These are phyloP conservation scores for Platalea minor DNA, from an alignment of 2,797 vertebrate species.

Conservation along the genomic window DNA sequence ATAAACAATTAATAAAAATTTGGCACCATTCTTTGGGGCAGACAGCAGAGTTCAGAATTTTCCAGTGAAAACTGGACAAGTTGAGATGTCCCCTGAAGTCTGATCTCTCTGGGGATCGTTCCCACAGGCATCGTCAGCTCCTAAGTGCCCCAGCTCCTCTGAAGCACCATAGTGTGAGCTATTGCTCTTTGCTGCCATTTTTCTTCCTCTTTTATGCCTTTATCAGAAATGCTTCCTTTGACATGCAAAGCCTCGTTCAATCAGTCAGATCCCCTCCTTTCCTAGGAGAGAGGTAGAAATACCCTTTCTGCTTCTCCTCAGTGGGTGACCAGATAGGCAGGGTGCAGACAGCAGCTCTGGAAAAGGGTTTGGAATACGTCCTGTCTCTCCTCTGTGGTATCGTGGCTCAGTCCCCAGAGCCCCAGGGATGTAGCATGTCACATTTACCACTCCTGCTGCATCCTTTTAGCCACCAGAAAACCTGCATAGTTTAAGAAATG, in stretches of 20 bases:
- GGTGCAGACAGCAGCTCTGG: neutral
- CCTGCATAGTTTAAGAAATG: neutral
- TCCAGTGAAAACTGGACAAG: neutral
- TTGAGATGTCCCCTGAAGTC: neutral
- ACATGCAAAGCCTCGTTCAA: neutral
- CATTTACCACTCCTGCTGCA: neutral
- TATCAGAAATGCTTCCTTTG: neutral
- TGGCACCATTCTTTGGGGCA: neutral
- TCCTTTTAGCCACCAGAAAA: neutral
- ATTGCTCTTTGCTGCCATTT: neutral
- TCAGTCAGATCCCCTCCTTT: neutral
- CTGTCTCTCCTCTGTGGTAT: neutral
- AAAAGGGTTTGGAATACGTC: neutral
- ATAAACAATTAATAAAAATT: neutral
- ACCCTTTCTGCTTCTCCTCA: neutral
- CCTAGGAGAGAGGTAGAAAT: neutral
- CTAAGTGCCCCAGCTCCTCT: neutral
- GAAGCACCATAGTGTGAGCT: neutral
- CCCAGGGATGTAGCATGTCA: neutral
- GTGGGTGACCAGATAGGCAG: neutral
- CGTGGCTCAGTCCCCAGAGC: neutral
- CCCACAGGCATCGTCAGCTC: neutral
- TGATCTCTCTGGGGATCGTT: neutral
- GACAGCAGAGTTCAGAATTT: neutral
- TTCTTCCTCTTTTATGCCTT: neutral